phyloP scores from a whole-genome alignment of 2,797 vertebrate species.

The Mareca penelope region DNA sequence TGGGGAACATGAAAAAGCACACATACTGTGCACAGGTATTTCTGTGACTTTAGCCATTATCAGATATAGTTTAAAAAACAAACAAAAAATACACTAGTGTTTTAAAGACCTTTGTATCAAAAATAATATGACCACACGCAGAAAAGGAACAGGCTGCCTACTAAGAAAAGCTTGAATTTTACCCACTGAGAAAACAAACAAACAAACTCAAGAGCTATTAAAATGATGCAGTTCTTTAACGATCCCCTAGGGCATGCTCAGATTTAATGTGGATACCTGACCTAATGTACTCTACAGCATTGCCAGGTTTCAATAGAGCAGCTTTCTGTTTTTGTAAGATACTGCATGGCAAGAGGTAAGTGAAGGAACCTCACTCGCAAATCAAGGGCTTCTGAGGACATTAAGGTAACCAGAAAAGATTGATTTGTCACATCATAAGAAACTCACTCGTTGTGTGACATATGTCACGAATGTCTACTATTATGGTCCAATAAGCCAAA shows the following conservation, averaged over 20 bases:
- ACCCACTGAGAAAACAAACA: not conserved
- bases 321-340: not conserved
- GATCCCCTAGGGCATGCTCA: conserved; percentile 36
- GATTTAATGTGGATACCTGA: conserved; percentile 33
- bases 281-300: conserved; percentile 21
- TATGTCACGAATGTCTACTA: not conserved
- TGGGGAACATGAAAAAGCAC: conserved; percentile 18
- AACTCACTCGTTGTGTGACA: not conserved
- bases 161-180: conserved; percentile 62
- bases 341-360: not conserved
- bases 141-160: conserved; percentile 52
- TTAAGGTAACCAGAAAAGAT: not conserved
- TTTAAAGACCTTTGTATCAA: conserved; percentile 62
- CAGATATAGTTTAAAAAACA: conserved; percentile 66
- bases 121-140: conserved; percentile 33
- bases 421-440: not conserved
- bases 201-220: conserved; percentile 45
- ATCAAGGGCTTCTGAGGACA: not conserved
- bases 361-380: not conserved
- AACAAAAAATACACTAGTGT: conserved; percentile 46
- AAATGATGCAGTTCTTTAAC: conserved; percentile 55
- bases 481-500: not conserved
- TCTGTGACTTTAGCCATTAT: conserved; percentile 49
- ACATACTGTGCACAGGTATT: conserved; percentile 41
- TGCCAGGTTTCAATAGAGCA: conserved; percentile 56